phyloP scores from a whole-genome alignment of 2,113 vertebrate species.

The Azemiops feae region DNA sequence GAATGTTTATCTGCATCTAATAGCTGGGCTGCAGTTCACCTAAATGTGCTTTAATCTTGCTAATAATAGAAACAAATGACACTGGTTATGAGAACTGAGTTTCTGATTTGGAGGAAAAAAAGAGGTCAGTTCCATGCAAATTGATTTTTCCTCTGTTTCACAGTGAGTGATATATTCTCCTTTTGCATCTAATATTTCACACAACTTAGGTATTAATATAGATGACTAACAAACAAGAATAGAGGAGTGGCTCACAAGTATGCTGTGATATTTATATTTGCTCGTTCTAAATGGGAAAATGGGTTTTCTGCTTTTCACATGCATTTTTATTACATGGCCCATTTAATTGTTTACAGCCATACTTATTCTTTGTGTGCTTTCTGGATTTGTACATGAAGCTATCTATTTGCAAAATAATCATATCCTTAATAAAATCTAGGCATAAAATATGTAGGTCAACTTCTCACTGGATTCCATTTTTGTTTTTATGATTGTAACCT shows the following conservation, averaged over 20 bases:
- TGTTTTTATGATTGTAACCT: neutral
- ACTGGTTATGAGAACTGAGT: slow-evolving; percentile 38
- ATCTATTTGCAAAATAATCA: neutral
- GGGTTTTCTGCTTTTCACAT: neutral
- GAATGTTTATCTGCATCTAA: slow-evolving; percentile 22
- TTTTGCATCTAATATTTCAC: slow-evolving; percentile 2
- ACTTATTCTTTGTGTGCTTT: neutral
- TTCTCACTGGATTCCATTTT: neutral
- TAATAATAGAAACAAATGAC: slow-evolving; percentile 49
- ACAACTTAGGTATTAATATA: neutral
- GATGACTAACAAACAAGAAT: neutral
- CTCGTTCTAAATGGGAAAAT: neutral
- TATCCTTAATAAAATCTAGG: neutral
- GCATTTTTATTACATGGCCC: neutral
- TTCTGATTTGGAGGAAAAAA: slow-evolving; percentile 57
- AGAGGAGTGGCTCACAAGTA: neutral
- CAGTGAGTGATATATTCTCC: neutral
- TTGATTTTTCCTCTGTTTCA: slow-evolving; percentile 26
- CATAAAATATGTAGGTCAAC: neutral
- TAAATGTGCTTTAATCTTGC: slow-evolving; percentile 5
- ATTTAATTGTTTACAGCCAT: neutral
- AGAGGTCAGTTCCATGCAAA: slow-evolving; percentile 35
- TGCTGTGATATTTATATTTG: neutral
- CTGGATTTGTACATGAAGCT: neutral
- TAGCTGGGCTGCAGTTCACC: slow-evolving; percentile 10